phyloP scores from a whole-genome alignment of 2,113 vertebrate species.

The Stigmatopora nigra region DNA sequence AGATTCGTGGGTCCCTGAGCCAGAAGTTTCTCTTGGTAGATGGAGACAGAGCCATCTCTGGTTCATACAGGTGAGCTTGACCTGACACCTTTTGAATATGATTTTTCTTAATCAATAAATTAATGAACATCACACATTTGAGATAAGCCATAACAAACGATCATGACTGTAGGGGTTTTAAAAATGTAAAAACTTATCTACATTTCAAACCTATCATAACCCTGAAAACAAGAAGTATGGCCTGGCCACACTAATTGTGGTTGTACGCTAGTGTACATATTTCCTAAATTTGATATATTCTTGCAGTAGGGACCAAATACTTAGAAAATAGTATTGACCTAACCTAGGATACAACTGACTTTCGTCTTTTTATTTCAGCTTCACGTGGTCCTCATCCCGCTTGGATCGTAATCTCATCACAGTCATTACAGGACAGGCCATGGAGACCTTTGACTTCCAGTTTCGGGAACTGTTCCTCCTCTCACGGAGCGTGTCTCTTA shows the following conservation, averaged over 20 bases:
- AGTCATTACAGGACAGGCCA: slow-evolving; percentile 85
- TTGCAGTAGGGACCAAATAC: background rate
- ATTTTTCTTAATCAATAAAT: background rate
- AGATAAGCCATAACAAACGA: background rate
- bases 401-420: slow-evolving; percentile 90
- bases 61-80: slow-evolving; percentile 87
- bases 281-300: background rate
- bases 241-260: background rate
- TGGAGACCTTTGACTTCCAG: slow-evolving; percentile 88
- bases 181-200: background rate
- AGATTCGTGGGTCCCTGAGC: slow-evolving; percentile 78
- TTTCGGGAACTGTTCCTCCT: slow-evolving; percentile 88
- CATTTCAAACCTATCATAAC: background rate
- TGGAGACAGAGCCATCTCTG: slow-evolving; percentile 84
- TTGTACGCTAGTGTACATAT: background rate
- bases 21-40: slow-evolving; percentile 96
- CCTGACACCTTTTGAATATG: background rate
- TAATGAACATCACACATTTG: background rate
- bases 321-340: background rate
- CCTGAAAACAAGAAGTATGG: background rate
- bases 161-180: background rate
- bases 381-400: slow-evolving; percentile 90
- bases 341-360: background rate
- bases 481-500: slow-evolving; percentile 83
- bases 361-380: slow-evolving; percentile 66